These are phyloP conservation scores for Heliangelus exortis DNA, from an alignment of 2,797 vertebrate species.

Conservation along the genomic window DNA sequence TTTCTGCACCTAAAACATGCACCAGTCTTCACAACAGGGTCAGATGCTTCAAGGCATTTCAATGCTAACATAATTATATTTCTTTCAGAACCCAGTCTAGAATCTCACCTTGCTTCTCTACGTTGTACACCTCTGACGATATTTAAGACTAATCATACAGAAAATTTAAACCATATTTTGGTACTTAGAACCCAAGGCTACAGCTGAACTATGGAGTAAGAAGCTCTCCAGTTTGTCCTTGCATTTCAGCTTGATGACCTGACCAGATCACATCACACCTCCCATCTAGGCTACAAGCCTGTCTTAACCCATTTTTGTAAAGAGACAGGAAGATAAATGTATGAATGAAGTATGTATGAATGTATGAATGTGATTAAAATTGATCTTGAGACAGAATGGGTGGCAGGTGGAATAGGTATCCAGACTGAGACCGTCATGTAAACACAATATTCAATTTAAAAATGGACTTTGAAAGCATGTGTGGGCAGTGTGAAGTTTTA, in stretches of 20 bases:
- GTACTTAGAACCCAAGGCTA: background rate
- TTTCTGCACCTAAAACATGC: background rate
- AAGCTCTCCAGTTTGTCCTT: fast-evolving
- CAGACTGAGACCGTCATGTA: background rate
- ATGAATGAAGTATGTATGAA: background rate
- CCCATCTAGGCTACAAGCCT: background rate
- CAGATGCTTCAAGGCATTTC: background rate
- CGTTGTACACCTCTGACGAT: background rate
- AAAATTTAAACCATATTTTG: background rate
- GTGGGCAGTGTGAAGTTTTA: background rate
- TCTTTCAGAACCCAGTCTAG: background rate
- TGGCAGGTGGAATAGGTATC: background rate
- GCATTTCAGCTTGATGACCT: background rate
- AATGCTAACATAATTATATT: background rate
- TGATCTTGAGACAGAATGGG: background rate
- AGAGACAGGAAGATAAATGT: background rate
- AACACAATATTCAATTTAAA: background rate
- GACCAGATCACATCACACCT: background rate
- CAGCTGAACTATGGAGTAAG: background rate
- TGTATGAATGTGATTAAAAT: background rate
- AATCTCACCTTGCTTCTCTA: background rate
- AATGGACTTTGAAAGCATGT: background rate
- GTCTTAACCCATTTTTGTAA: background rate
- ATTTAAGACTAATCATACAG: background rate
- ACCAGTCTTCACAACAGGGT: no score